Evolutionary conservation across 2,797 vertebrate genomes (phyloP).

Genomic region (Clangula hyemalis): DNA sequence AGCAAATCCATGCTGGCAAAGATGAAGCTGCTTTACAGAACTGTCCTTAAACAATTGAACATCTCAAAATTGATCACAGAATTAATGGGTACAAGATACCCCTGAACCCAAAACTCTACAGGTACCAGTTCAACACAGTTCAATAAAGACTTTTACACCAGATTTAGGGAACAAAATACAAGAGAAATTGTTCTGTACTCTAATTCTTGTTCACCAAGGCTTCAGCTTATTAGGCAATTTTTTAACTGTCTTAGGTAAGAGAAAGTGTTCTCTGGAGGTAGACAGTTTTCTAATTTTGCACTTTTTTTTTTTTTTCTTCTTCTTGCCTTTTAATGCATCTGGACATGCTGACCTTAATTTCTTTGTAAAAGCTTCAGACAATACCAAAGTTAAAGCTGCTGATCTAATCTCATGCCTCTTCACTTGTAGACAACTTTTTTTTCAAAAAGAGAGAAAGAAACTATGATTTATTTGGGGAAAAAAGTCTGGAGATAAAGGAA

Average conservation of each 20-base stretch:
- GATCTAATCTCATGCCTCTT: neutral
- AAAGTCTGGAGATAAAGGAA: neutral
- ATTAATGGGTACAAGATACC: neutral
- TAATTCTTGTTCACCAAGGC: neutral
- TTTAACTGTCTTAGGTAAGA: neutral
- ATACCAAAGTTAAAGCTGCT: neutral
- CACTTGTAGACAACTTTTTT: neutral
- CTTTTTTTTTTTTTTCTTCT: neutral
- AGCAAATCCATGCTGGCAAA: neutral
- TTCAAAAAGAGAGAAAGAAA: neutral
- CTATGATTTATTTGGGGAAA: neutral
- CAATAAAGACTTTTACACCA: neutral
- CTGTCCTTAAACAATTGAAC: neutral
- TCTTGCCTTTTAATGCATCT: neutral
- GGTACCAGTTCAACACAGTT: neutral
- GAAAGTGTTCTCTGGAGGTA: neutral
- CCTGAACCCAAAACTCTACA: neutral
- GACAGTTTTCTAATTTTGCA: neutral
- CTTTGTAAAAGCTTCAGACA: neutral
- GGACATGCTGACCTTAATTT: neutral
- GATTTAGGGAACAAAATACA: neutral
- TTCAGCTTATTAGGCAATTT: neutral
- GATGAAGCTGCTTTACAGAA: neutral
- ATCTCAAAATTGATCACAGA: neutral
- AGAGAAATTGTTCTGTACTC: neutral